These are phyloP conservation scores for Apoderus coryli DNA, from an alignment of 2,888 invertebrate species.

Conservation along the genomic window DNA sequence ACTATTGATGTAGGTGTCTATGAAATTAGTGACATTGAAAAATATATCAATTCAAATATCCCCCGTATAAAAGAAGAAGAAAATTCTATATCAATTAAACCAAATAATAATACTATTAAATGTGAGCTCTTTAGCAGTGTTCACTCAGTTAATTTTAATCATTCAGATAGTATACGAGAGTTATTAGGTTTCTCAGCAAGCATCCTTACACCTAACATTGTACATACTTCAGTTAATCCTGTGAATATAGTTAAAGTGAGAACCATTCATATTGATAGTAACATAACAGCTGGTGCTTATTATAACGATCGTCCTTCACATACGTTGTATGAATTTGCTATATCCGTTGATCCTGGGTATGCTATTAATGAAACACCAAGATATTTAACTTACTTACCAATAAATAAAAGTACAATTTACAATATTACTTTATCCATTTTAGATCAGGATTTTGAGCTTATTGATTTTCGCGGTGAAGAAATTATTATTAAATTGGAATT, in stretches of 20 bases:
- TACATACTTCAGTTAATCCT: conserved; percentile 21
- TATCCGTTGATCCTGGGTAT: too few relatives aligned
- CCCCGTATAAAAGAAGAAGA: too few relatives aligned
- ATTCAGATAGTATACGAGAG: conserved; percentile 12
- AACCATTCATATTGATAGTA: conserved; percentile 21
- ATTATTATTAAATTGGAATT: conserved; percentile 16
- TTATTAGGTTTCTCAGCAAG: conserved; percentile 18
- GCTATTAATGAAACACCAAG: conserved; percentile 23
- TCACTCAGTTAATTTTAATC: conserved; percentile 7
- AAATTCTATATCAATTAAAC: too few relatives aligned
- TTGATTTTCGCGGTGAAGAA: conserved; percentile 19
- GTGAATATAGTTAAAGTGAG: conserved; percentile 23
- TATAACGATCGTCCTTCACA: conserved; percentile 18
- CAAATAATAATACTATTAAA: conserved; percentile 9
- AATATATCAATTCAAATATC: too few relatives aligned
- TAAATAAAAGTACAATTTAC: conserved; percentile 20
- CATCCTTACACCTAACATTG: conserved; percentile 10
- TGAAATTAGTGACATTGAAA: too few relatives aligned
- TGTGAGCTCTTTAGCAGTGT: conserved; percentile 6
- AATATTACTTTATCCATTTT: conserved; percentile 21
- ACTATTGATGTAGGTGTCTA: too few relatives aligned
- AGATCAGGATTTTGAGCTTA: conserved; percentile 17
- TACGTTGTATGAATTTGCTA: conserved; percentile 25
- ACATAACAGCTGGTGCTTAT: conserved; percentile 20
- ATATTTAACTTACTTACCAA: conserved; percentile 25